These are phyloP conservation scores for Sebastes kiyomatsui DNA, from an alignment of 2,797 vertebrate genomes.

Conservation along the genomic window DNA sequence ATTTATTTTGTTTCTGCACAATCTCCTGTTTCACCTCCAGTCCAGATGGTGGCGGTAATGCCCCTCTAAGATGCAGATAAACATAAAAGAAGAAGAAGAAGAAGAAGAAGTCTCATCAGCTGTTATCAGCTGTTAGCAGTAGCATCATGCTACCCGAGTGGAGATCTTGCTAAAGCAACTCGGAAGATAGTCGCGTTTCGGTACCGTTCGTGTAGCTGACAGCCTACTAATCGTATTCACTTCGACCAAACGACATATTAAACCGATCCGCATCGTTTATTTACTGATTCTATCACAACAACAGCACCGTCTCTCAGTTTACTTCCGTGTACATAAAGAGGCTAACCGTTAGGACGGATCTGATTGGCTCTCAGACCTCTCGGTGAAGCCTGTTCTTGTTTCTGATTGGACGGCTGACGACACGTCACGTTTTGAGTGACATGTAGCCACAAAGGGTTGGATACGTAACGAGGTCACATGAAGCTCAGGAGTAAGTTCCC, in stretches of 20 bases:
- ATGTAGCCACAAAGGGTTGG: not conserved
- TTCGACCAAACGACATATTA: not conserved
- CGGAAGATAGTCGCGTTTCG: accelerated
- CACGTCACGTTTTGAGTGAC: not conserved
- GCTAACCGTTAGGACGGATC: not conserved
- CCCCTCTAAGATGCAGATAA: accelerated
- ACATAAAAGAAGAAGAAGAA: constrained; percentile 10
- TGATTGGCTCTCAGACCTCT: constrained; percentile 40
- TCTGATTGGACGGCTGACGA: constrained; percentile 43
- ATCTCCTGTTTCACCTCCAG: too few species aligned
- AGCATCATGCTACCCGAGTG: not conserved
- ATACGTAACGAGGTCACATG: constrained; percentile 37
- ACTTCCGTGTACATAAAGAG: constrained; percentile 34
- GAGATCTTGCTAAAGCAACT: too few species aligned
- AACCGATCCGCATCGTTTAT: accelerated
- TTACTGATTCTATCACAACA: not conserved
- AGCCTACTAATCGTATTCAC: not conserved
- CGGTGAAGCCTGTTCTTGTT: accelerated
- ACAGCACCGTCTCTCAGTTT: accelerated
- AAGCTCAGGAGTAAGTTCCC: constrained; percentile 44
- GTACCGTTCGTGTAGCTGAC: not conserved
- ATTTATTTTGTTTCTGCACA: too few species aligned
- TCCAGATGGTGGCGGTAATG: too few species aligned
- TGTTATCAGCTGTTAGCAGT: not conserved
- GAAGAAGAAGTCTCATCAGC: constrained; percentile 7